Evolutionary conservation across 2,888 invertebrate genomes (phyloP), one percentile per base, ranked within the genome.

Genomic region (Harpalus rufipes): DNA sequence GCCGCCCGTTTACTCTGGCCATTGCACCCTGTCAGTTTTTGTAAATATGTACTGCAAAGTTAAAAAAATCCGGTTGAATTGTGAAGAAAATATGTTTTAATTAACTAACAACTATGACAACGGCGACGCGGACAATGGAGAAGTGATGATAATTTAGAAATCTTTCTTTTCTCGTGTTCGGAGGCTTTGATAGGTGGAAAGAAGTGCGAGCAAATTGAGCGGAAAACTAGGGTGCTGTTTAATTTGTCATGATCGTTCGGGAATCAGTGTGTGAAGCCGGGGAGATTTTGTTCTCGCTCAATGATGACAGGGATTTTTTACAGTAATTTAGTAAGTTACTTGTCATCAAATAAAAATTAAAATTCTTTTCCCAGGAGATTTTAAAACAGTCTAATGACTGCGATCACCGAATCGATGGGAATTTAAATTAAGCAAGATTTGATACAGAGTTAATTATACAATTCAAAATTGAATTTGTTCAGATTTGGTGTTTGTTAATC

Each of bases 31-130:
- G 12, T 10, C 5, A n/a, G 56, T 68, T 82, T 82, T 82, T 72
- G 56, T 56, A 68, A 82, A 82, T 82, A 81, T 68, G 81, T 81
- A 65, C 68, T 21, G 32, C 56, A 81, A 68, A 81, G 72, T 82
- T 82, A 72, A 82, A 82, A 82, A 82, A 32, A 14, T 41, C 41
- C 5, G 8, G 16, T 3, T 16, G 14, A 51, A 25, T 44, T 44
- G 16, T 44, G 74, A 44, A 51, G 21, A 18, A 21, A 16, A 44
- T 14, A 74, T 21, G 7, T 74, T 74, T 74, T 51, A 74, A 74
- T 74, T 51, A 74, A 74, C 51, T 51, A 74, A 74, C 51, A 74
- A 18, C 51, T 18, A 7, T 74, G 74, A 74, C 74, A 74, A 21
- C 21, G 74, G 51, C 74, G 8, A 74, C 72, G 14, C 72, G n/a